Conservation (phyloP, 92 coral and sea anemone species). For the Actinernus sp. region DNA sequence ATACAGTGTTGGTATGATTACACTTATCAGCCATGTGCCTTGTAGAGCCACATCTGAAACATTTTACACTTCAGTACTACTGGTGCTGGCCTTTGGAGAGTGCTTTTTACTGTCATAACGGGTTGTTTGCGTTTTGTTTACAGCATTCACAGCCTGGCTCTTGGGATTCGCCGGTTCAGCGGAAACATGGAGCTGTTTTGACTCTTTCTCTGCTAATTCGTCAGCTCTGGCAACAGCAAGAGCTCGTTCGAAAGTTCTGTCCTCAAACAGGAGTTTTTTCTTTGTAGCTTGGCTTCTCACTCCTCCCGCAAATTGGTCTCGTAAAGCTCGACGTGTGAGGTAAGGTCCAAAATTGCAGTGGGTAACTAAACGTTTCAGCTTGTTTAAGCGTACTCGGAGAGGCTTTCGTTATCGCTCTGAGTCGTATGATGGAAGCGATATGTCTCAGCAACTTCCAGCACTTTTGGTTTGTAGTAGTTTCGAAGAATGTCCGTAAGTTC, state of each 20-base stretch:
- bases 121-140: background rate
- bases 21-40: constrained; percentile 8
- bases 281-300: constrained; percentile 36
- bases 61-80: too few relatives aligned
- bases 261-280: constrained; percentile 40
- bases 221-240: constrained; percentile 50
- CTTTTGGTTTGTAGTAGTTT: too few relatives aligned
- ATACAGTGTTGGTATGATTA: background rate
- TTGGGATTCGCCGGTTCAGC: background rate
- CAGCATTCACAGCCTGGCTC: constrained; percentile 6
- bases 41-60: constrained; percentile 44
- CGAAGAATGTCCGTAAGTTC: too few relatives aligned
- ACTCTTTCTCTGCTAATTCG: constrained; percentile 56
- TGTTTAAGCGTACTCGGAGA: too few relatives aligned
- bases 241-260: constrained; percentile 51
- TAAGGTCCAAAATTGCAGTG: too few relatives aligned
- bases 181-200: constrained; percentile 27
- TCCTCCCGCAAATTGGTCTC: constrained; percentile 58
- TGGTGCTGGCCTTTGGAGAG: too few relatives aligned
- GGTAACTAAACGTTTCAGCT: too few relatives aligned
- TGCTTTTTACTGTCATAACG: constrained; percentile 11
- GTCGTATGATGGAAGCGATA: too few relatives aligned
- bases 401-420: too few relatives aligned
- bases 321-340: too few relatives aligned
- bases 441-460: too few relatives aligned